phyloP scores from a whole-genome alignment of 1,140 invertebrate genomes.

The Lordiphosa mommai region DNA sequence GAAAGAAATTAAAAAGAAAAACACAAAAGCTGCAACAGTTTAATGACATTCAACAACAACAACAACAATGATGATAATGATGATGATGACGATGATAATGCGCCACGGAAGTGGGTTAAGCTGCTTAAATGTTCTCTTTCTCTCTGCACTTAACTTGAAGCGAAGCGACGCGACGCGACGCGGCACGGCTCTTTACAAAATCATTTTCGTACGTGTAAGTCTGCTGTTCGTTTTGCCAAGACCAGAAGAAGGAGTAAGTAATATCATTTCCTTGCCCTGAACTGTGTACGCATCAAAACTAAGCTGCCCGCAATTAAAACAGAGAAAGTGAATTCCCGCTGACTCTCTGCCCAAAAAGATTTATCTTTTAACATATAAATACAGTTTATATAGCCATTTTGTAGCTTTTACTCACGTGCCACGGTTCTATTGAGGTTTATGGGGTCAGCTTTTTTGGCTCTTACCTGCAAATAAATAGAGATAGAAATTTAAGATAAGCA shows the following conservation, averaged over 20 bases:
- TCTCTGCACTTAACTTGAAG: background rate
- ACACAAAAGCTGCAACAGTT: slow-evolving; percentile 31
- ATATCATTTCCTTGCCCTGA: slow-evolving; percentile 43
- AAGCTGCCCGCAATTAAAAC: slow-evolving; percentile 69
- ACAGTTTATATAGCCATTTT: slow-evolving; percentile 21
- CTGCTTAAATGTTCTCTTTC: slow-evolving; percentile 66
- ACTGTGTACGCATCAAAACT: slow-evolving; percentile 59
- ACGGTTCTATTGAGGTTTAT: slow-evolving; percentile 45
- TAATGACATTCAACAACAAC: slow-evolving; percentile 27
- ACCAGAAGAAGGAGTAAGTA: slow-evolving; percentile 15
- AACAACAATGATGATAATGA: slow-evolving; percentile 28
- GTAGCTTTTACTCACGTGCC: slow-evolving; percentile 69
- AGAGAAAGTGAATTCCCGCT: slow-evolving; percentile 56
- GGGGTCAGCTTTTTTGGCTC: slow-evolving; percentile 35
- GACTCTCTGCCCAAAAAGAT: slow-evolving; percentile 25
- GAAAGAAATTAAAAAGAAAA: slow-evolving; percentile 71
- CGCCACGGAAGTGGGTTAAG: slow-evolving; percentile 74
- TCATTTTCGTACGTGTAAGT: slow-evolving; percentile 50
- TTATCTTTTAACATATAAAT: slow-evolving; percentile 39
- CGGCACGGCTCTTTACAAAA: slow-evolving; percentile 20
- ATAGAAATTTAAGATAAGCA: slow-evolving; percentile 58
- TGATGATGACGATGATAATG: slow-evolving; percentile 58
- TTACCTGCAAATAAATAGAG: slow-evolving; percentile 55
- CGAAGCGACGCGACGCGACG: no score
- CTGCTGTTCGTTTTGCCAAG: slow-evolving; percentile 22